These are phyloP conservation scores for Geotrypetes seraphini DNA, from an alignment of 2,797 vertebrate genomes.

Conservation along the genomic window DNA sequence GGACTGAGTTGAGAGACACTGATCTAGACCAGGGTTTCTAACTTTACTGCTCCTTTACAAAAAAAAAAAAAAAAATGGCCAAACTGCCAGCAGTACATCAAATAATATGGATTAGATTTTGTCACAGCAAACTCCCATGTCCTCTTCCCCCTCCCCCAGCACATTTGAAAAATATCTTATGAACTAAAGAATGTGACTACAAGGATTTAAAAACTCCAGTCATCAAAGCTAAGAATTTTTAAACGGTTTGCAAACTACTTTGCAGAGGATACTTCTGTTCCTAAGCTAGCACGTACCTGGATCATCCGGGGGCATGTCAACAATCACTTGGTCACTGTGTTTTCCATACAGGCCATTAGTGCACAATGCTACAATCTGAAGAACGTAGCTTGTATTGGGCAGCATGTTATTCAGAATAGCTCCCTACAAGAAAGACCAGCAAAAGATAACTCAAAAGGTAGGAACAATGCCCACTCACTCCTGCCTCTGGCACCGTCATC, in stretches of 20 bases:
- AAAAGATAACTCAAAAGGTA: too few relatives aligned
- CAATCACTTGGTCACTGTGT: constrained; percentile 69
- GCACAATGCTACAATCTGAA: constrained; percentile 89
- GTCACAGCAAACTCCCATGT: too few relatives aligned
- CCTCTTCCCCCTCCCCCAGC: too few relatives aligned
- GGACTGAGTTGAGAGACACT: too few relatives aligned
- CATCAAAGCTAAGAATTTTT: neutral
- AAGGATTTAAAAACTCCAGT: constrained; percentile 30
- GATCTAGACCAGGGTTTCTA: too few relatives aligned
- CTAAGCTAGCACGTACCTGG: constrained; percentile 67
- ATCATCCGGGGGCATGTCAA: constrained; percentile 72
- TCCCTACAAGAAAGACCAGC: constrained; percentile 66
- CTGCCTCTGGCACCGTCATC: too few relatives aligned
- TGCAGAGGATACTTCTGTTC: neutral
- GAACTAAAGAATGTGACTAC: constrained; percentile 20
- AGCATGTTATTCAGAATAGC: constrained; percentile 81
- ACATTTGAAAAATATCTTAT: too few relatives aligned
- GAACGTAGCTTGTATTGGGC: constrained; percentile 80
- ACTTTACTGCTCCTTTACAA: too few relatives aligned
- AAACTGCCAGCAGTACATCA: too few relatives aligned
- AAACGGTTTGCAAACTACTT: constrained; percentile 50
- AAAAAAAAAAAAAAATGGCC: too few relatives aligned
- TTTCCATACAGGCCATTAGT: constrained; percentile 82
- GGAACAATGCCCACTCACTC: too few relatives aligned
- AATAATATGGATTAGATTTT: too few relatives aligned